Evolutionary conservation across 2,113 vertebrate species (phyloP), one percentile per base, ranked within the genome.

Genomic region (Sula dactylatra): DNA sequence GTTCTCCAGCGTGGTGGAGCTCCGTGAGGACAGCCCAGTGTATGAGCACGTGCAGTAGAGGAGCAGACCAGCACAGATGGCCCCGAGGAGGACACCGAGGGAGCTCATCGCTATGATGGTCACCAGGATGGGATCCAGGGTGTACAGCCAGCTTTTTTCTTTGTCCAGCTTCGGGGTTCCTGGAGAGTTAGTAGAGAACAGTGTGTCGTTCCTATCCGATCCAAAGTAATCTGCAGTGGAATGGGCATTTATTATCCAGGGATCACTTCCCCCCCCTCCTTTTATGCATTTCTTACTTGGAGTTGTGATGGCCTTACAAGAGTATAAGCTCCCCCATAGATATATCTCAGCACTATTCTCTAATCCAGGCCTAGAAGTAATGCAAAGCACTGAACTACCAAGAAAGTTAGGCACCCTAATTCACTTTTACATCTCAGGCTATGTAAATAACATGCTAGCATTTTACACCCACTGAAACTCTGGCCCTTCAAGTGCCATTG

Each of bases 51-150:
- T 99, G 97, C 99, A 99, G 98, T 99, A 99, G 65, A 99, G 99
- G 25, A 99, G 98, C 29, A 99, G 97, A 10, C 99, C 99, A 0
- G 99, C 99, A 0, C 99, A 99, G 13, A 99, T 99, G 21, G 99
- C 99, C 2, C 99, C 99, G 2, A 99, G 97, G 74, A 99, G 98
- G 49, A 99, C 99, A 0, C 99, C 99, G 2, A 99, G 97, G 0
- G 99, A 99, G 96, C 99, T 99, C 99, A 99, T 99, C 13, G 99
- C 99, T n/a, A 99, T 99, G 97, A 99, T 99, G 98, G 99, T 99
- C 93, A 99, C 99, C 88, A 99, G 98, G 97, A 99, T 99, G 77
- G 99, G 99, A 86, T 99, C 99, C 93, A 99, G 97, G 0, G 99
- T 99, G 98, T 99, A 99, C 5, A 99, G 98, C 99, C 99, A 99